Evolutionary conservation across 2,797 vertebrate genomes (phyloP).

Genomic region (Ciconia nigra): DNA sequence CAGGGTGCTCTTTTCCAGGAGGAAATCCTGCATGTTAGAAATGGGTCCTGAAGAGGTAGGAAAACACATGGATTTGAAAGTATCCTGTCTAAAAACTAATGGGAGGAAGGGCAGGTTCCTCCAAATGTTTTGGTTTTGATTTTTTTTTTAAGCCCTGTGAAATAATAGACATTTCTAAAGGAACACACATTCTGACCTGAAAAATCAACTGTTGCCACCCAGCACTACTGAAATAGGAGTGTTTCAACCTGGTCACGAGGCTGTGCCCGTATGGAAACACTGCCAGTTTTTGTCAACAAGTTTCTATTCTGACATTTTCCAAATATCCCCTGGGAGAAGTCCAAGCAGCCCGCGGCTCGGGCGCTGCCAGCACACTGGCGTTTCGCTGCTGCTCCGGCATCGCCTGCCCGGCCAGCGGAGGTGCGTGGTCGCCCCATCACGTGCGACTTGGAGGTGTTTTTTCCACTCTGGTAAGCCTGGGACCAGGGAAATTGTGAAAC

Average conservation of each 20-base stretch:
- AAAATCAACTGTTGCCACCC: neutral
- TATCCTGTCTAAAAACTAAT: neutral
- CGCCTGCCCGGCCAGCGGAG: neutral
- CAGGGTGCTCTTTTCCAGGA: neutral
- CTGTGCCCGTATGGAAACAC: neutral
- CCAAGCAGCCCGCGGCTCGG: neutral
- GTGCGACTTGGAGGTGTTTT: neutral
- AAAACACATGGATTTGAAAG: neutral
- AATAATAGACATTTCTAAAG: neutral
- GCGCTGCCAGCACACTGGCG: neutral
- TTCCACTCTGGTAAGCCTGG: neutral
- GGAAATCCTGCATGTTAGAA: neutral
- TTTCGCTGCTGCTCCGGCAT: rapidly evolving
- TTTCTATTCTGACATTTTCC: constrained; percentile 51
- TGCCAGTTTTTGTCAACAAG: constrained; percentile 51
- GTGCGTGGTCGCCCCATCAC: neutral
- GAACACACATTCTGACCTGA: neutral
- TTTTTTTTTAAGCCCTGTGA: rapidly evolving
- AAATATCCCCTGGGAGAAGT: constrained; percentile 33
- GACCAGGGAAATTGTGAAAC: neutral
- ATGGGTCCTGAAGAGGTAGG: rapidly evolving
- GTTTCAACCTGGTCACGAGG: neutral
- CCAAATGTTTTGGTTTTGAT: neutral
- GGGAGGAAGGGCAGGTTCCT: neutral
- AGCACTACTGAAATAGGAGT: neutral